Conservation (phyloP, 2,113 vertebrate genomes). For the Mystacornis crossleyi region DNA sequence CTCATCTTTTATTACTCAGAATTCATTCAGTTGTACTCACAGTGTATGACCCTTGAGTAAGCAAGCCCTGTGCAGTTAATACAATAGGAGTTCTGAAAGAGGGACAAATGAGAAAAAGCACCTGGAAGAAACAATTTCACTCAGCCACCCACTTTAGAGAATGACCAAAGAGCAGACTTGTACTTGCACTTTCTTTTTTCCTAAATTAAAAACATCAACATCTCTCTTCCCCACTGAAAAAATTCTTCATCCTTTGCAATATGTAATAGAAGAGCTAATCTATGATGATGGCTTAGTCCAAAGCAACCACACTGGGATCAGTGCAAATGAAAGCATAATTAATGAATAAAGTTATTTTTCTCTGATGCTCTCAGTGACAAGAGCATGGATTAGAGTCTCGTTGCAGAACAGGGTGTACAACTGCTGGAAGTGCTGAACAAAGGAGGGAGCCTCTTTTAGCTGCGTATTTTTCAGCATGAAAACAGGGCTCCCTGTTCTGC, state of each 20-base stretch:
- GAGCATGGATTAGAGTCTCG: background rate
- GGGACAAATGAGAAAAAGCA: background rate
- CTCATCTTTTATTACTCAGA: background rate
- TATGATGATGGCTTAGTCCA: background rate
- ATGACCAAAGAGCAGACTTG: background rate
- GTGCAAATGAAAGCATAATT: background rate
- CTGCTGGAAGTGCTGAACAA: background rate
- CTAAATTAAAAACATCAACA: background rate
- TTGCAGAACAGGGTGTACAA: background rate
- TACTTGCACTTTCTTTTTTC: background rate
- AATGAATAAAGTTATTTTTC: background rate
- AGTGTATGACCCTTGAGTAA: background rate
- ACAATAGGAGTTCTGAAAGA: background rate
- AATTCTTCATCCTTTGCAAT: background rate
- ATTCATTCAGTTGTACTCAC: background rate
- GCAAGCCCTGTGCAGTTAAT: background rate
- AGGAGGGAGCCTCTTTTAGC: background rate
- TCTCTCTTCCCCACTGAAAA: background rate
- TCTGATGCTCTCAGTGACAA: background rate
- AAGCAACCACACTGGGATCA: background rate
- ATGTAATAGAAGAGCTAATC: background rate
- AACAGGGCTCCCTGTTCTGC: background rate
- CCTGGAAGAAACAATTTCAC: background rate
- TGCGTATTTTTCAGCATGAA: background rate
- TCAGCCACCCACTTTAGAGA: background rate